Percentiles rank a stretch among this genome's conserved stretches.
phyloP scores from a whole-genome alignment of 2,888 invertebrate genomes.

The Leptinotarsa peninsularis region DNA sequence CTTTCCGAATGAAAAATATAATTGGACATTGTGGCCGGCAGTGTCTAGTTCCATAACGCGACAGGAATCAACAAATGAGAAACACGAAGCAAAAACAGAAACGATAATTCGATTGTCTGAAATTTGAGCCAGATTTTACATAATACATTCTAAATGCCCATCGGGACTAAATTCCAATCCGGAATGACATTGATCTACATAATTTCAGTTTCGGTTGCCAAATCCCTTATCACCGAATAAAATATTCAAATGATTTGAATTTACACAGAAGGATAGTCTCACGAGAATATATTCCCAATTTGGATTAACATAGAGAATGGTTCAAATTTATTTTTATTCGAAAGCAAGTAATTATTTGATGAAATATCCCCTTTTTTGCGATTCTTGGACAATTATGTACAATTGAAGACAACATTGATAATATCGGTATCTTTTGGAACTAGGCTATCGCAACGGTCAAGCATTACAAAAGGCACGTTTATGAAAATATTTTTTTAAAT shows the following conservation, averaged over 20 bases:
- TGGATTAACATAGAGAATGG: neutral
- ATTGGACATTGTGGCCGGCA: neutral
- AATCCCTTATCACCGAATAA: slow-evolving; percentile 43
- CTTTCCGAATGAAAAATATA: neutral
- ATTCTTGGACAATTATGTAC: too few species aligned
- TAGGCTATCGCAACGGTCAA: too few species aligned
- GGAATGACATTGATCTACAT: slow-evolving; percentile 45
- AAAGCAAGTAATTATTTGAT: neutral
- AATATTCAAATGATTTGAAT: slow-evolving; percentile 43
- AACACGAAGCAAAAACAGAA: slow-evolving; percentile 17
- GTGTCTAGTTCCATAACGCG: neutral
- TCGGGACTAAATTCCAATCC: slow-evolving; percentile 38
- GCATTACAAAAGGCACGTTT: too few species aligned
- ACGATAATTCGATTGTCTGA: slow-evolving; percentile 37
- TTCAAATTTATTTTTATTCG: slow-evolving; percentile 5
- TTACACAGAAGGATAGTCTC: slow-evolving; percentile 40
- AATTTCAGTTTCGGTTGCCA: slow-evolving; percentile 40
- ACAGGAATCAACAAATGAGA: neutral
- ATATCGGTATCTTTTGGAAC: too few species aligned
- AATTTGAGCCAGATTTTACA: slow-evolving; percentile 33
- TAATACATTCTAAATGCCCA: slow-evolving; percentile 33
- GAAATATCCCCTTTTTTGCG: neutral
- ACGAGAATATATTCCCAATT: slow-evolving; percentile 25
- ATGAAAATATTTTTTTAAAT: too few species aligned
- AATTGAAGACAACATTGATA: too few species aligned